Base-by-base conservation (phyloP, 2,113 vertebrate genomes). In the Microcebus tavaratra region DNA sequence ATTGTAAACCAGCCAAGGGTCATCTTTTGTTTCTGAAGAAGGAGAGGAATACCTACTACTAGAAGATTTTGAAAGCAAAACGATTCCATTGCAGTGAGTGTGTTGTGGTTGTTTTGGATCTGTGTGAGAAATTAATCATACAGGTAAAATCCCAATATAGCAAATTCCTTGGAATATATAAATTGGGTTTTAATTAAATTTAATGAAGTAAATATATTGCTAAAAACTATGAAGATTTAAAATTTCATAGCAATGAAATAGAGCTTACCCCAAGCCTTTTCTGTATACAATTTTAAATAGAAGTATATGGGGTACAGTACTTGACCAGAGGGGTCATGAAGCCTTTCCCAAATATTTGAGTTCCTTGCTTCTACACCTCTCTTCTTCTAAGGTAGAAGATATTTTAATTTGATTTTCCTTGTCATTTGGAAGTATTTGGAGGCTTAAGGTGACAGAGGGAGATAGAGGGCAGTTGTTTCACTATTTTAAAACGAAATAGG, bases 1-100 rank as follows among this genome's bases (percentile, higher is more conserved):
- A 98, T 98, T 98, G 53, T 98, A 98, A 99, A 99, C 93, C 98
- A 99, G 99, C 98, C 99, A 99, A 97, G 98, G 98, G 98, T 98
- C 99, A 98, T 98, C 98, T 98, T 98, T 98, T 98, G 97, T 99
- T 97, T 99, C 98, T 88, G 98, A 99, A 98, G 99, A 99, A 98
- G 99, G 98, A 98, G 99, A 99, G 98, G 99, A 99, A 98, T 99
- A 99, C 98, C 99, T 99, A 96, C 99, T 99, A 65, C 99, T 99
- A 98, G 99, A 99, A 99, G 99, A 99, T 98, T 99, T 99, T 99
- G 99, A 99, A 98, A 99, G 99, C 99, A 99, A 99, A 99, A 99
- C 99, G 98, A 98, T 99, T 98, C 99, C 98, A 81, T 98, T 99
- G 98, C 98, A 99, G 99, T 99, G 99, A 99, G 99, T 99, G 98